These are phyloP conservation scores for Progne subis DNA, from an alignment of 2,113 vertebrate species.

Conservation along the genomic window DNA sequence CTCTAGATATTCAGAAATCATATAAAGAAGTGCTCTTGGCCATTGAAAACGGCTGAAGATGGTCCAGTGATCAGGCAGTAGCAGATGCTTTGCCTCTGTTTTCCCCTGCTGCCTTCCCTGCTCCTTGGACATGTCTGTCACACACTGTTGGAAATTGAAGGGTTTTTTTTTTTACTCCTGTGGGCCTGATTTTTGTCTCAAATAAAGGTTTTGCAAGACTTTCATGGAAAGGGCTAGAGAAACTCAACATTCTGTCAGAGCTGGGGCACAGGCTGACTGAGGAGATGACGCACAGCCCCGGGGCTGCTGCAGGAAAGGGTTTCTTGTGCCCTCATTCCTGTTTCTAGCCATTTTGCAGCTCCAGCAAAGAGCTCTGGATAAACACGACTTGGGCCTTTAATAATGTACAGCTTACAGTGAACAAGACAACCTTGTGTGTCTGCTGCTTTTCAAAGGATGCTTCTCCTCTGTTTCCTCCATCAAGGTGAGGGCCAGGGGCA, in stretches of 20 bases:
- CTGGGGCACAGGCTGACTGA: not conserved
- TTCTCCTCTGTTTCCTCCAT: not conserved
- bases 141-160: not conserved
- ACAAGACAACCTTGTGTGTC: not conserved
- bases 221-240: not conserved
- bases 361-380: not conserved
- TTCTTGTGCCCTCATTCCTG: not conserved
- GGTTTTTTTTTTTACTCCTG: not conserved
- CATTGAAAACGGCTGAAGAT: not conserved
- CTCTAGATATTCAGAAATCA: not conserved
- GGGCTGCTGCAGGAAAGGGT: conserved; percentile 9
- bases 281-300: fast-evolving
- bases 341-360: not conserved
- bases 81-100: not conserved
- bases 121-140: fast-evolving
- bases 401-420: not conserved
- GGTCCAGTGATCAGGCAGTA: not conserved
- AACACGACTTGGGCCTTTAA: not conserved
- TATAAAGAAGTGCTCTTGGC: not conserved
- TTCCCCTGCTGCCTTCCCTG: not conserved
- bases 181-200: not conserved
- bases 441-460: not conserved
- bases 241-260: not conserved
- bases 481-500: not conserved
- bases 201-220: not conserved